Base-by-base conservation (phyloP, 2,797 vertebrate genomes). In the Cetoscarus ocellatus region DNA sequence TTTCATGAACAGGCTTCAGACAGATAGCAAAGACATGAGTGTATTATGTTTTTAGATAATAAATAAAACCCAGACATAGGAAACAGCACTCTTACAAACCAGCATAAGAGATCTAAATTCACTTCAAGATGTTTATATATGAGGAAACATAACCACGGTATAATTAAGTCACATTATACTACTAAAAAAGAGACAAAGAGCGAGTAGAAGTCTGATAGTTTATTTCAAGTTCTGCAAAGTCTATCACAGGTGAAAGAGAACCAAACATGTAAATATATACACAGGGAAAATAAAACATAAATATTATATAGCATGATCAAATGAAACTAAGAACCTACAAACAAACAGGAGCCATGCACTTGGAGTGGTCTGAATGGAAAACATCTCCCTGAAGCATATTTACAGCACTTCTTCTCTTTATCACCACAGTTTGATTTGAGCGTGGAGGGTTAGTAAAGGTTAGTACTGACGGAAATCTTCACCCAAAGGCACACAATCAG, bases 181-280 rank as follows among this genome's bases (percentile, higher is more conserved):
- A 27, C 18, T 50, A 18, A 38, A 6, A 3, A 14, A 47, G 3
- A 36, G 35, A 35, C 34, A 35, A 12, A 67, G 2, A 36, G 14
- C 58, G 14, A 39, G 18, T 59, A 75, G 39, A 87, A 87, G 84
- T 87, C 79, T 71, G 85, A 86, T 70, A 19, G 66, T 91, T 91
- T 91, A 95, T 94, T 92, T 94, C 91, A 90, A 80, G 93, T 95
- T 96, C 94, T 95, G 95, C 94, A 95, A 96, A 96, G 95, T 95
- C 95, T 95, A 96, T 94, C 94, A 97, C 95, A 88, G 85, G 79
- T 95, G 95, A 93, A 95, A 93, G 94, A 83, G 94, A 86, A 89
- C 73, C 78, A 80, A 80, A 86, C 80, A 77, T 67, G 80, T 75
- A 87, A 80, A 86, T 95, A 95, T 97, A 92, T 97, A 96, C 95